Evolutionary conservation across 2,113 vertebrate species (phyloP), one percentile per base, ranked within the genome.

Genomic region (Macheiramphus alcinus): DNA sequence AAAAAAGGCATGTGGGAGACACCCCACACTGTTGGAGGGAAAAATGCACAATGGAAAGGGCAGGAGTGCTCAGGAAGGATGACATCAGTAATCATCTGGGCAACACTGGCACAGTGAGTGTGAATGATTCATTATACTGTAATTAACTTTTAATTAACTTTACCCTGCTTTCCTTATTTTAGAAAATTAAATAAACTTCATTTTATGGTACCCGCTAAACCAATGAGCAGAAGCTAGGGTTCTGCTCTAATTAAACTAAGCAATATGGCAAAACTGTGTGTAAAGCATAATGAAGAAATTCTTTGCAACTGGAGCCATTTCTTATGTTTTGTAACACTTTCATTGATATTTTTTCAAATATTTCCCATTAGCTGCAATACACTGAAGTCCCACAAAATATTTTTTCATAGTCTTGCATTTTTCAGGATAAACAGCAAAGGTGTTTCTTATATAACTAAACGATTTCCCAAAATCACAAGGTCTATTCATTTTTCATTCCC

Each of bases 91-190:
- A 97, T 97, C 91, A 97, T 93, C 92, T 97, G 96, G 87, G 96
- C 95, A 96, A 97, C 90, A 90, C 32, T 88, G 78, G 87, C 92
- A 98, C 92, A 94, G 86, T 52, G 75, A 97, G 81, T 93, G 91
- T 82, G 90, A 94, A 94, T 96, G 95, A 98, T 98, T 98, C 94
- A 98, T 98, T 98, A 97, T 83, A 94, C 47, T 94, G 76, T 95
- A 98, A 98, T 98, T 98, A 98, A 97, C 88, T 98, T 98, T 98
- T 98, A 98, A 98, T 98, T 98, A 97, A 97, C 85, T 97, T 97
- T 96, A 97, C 78, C 92, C 94, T 94, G 86, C 82, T 98, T 98
- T 97, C 94, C 97, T 97, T 98, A 97, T 97, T 98, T 98, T 98
- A 98, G 95, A 97, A 98, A 98, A 97, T 98, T 98, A 98, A 98